Conservation (phyloP, 2,113 vertebrate genomes). For the Callospermophilus lateralis region DNA sequence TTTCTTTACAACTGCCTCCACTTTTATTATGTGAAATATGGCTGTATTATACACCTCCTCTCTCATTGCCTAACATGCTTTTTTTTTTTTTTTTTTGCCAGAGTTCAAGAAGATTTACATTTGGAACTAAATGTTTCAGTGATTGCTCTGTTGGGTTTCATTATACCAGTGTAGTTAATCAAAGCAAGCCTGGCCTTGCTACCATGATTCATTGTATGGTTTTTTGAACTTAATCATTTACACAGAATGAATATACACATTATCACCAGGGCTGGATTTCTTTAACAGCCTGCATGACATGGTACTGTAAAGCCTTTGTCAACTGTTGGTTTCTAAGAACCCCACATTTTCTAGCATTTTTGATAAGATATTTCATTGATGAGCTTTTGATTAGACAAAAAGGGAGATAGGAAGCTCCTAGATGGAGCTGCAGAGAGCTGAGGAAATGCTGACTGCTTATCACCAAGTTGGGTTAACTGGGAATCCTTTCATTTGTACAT, state of each 20-base stretch:
- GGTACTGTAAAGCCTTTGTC: constrained; percentile 83
- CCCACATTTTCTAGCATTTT: constrained; percentile 58
- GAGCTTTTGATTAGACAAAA: constrained; percentile 62
- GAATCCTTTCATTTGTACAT: constrained; percentile 75
- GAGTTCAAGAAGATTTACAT: constrained; percentile 93
- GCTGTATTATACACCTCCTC: constrained; percentile 87
- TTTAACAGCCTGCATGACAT: constrained; percentile 83
- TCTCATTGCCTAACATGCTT: constrained; percentile 86
- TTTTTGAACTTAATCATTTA: constrained; percentile 90
- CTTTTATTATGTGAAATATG: constrained; percentile 88
- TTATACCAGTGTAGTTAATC: constrained; percentile 91
- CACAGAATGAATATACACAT: constrained; percentile 89
- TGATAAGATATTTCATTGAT: constrained; percentile 73
- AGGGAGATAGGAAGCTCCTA: background rate
- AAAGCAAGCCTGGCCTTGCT: constrained; percentile 89
- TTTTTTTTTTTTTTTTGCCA: constrained; percentile 67
- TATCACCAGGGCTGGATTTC: constrained; percentile 86
- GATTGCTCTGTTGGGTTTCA: constrained; percentile 92
- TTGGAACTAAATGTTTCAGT: constrained; percentile 91
- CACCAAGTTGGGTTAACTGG: background rate
- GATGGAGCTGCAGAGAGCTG: constrained; percentile 2
- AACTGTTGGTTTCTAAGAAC: constrained; percentile 74
- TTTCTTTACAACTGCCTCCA: constrained; percentile 85
- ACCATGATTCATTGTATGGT: constrained; percentile 87
- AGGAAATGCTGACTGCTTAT: constrained; percentile 40